These are phyloP conservation scores for Megalurothrips usitatus DNA, from an alignment of 2,888 invertebrate genomes.

Conservation along the genomic window DNA sequence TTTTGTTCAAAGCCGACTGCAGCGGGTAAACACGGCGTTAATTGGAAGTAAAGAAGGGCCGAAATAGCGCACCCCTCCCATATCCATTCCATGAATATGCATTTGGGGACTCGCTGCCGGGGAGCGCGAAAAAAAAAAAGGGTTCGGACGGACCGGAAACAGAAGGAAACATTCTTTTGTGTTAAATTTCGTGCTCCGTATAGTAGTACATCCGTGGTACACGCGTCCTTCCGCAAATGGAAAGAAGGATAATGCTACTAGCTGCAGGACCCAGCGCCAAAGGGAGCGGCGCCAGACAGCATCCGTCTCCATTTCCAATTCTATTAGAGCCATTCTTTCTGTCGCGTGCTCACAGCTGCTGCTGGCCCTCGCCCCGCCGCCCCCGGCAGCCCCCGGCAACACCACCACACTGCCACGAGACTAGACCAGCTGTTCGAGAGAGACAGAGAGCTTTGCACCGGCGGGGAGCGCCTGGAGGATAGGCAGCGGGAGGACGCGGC, in stretches of 20 bases:
- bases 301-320: slow-evolving; percentile 26
- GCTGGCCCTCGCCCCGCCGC: not conserved
- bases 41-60: not conserved
- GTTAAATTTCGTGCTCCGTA: no score
- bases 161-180: not conserved
- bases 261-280: not conserved
- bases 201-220: no score
- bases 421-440: no score
- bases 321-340: slow-evolving; percentile 22
- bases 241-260: not conserved
- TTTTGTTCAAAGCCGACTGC: not conserved
- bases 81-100: no score
- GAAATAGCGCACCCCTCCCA: not conserved
- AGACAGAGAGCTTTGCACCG: no score
- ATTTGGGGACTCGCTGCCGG: no score
- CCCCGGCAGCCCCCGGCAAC: no score
- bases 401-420: no score
- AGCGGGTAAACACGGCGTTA: not conserved
- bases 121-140: not conserved
- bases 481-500: no score
- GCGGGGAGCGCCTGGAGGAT: no score
- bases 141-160: not conserved
- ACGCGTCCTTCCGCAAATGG: not conserved
- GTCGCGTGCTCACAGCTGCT: not conserved
- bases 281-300: not conserved